Conservation (phyloP, 1,140 invertebrate genomes). For the Drosophila azteca region DNA sequence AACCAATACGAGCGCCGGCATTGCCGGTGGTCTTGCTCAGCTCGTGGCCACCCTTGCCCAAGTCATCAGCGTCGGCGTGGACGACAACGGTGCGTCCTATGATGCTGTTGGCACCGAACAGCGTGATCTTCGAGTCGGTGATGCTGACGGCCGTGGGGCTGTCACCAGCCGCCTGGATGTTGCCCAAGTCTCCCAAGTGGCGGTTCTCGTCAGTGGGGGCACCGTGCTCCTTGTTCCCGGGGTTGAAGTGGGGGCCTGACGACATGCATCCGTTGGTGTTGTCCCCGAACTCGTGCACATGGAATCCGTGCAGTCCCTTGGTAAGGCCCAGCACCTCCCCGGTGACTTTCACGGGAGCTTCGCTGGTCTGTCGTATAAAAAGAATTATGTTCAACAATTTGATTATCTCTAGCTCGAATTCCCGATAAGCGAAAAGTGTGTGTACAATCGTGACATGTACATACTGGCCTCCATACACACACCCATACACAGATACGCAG, state of each 20-base stretch:
- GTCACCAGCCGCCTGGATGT: conserved; percentile 89
- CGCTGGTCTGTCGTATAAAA: conserved; percentile 81
- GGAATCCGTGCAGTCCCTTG: conserved; percentile 93
- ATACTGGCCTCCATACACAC: not conserved
- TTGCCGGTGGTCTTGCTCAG: conserved; percentile 98
- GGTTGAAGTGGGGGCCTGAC: conserved; percentile 98
- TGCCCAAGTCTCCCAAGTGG: conserved; percentile 97
- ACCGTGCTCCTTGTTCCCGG: conserved; percentile 92
- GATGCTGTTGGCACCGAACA: conserved; percentile 91
- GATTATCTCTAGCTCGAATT: not conserved
- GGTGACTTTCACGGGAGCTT: conserved; percentile 86
- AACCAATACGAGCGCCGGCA: conserved; percentile 97
- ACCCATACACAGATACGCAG: conserved; percentile 8
- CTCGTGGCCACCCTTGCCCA: conserved; percentile 96
- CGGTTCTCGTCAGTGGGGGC: conserved; percentile 89
- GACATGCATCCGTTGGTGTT: conserved; percentile 98
- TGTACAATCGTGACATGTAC: conserved; percentile 13
- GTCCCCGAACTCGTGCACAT: conserved; percentile 98
- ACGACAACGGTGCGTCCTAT: conserved; percentile 95
- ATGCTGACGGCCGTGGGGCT: conserved; percentile 91
- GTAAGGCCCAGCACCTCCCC: conserved; percentile 89
- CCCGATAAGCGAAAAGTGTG: conserved; percentile 42
- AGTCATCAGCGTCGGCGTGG: conserved; percentile 97
- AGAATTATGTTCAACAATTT: conserved; percentile 1
- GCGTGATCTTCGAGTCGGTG: conserved; percentile 89